These are phyloP conservation scores for Drosophila stalkeri DNA, from an alignment of 2,888 invertebrate species.

Conservation along the genomic window DNA sequence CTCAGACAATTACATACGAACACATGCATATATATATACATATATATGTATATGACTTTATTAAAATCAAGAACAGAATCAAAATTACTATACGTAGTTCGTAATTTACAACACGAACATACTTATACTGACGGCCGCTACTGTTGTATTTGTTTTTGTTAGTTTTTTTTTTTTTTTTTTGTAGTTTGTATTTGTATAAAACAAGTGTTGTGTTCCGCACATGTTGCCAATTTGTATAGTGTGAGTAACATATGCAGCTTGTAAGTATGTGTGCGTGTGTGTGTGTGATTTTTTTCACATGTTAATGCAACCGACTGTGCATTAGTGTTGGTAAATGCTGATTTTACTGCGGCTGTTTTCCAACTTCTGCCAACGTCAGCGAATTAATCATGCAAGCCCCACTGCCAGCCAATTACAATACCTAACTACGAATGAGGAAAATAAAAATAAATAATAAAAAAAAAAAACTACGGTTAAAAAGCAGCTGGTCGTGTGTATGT, in stretches of 20 bases:
- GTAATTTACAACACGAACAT: slow-evolving; percentile 71
- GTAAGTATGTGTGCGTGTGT: background rate
- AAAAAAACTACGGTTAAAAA: slow-evolving; percentile 63
- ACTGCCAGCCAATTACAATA: slow-evolving; percentile 32
- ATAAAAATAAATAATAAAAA: slow-evolving; percentile 16
- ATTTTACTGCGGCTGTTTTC: slow-evolving; percentile 42
- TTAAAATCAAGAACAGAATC: slow-evolving; percentile 54
- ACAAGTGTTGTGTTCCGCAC: slow-evolving; percentile 38
- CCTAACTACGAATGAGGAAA: slow-evolving; percentile 50
- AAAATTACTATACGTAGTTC: slow-evolving; percentile 49
- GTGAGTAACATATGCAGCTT: slow-evolving; percentile 14
- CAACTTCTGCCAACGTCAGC: slow-evolving; percentile 68
- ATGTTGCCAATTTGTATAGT: slow-evolving; percentile 57
- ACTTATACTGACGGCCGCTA: slow-evolving; percentile 41
- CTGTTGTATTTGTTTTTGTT: slow-evolving; percentile 38
- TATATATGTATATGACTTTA: slow-evolving; percentile 15
- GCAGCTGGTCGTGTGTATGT: slow-evolving; percentile 50
- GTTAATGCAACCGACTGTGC: slow-evolving; percentile 50
- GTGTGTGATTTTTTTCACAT: background rate
- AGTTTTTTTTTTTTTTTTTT: slow-evolving; percentile 7
- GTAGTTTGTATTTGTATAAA: slow-evolving; percentile 15
- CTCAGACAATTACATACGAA: slow-evolving; percentile 24
- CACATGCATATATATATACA: background rate
- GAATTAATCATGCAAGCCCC: slow-evolving; percentile 73
- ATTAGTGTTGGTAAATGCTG: slow-evolving; percentile 26